Evolutionary conservation across 1,140 invertebrate species (phyloP).

Genomic region (Nephila pilipes): DNA sequence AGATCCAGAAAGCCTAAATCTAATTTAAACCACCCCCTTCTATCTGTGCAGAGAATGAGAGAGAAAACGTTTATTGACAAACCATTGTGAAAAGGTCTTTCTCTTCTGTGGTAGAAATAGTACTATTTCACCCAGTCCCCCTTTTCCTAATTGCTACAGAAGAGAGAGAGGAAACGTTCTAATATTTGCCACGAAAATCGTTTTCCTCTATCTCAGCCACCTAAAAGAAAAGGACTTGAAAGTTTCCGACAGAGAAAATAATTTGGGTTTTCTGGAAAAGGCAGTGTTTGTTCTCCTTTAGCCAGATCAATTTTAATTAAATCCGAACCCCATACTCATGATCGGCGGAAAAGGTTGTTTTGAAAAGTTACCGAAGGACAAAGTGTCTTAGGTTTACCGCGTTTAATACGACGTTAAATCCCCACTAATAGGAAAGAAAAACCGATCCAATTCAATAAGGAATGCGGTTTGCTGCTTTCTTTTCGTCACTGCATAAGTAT

Average conservation of each 20-base stretch:
- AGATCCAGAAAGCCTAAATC: not conserved
- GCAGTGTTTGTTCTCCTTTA: constrained; percentile 46
- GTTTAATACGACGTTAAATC: constrained; percentile 56
- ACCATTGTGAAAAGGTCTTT: constrained; percentile 51
- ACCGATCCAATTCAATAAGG: constrained; percentile 47
- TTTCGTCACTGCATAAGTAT: constrained; percentile 25
- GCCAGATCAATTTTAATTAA: constrained; percentile 58
- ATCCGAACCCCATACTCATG: constrained; percentile 29
- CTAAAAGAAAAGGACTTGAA: not conserved
- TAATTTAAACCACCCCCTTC: constrained; percentile 55
- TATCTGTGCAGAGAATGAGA: not conserved
- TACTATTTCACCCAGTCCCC: not conserved
- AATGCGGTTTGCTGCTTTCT: constrained; percentile 19
- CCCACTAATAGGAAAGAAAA: constrained; percentile 55
- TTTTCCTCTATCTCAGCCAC: constrained; percentile 3
- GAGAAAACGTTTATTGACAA: constrained; percentile 60
- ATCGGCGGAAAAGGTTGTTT: constrained; percentile 35
- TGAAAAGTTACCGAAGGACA: constrained; percentile 51
- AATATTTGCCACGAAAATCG: constrained; percentile 36
- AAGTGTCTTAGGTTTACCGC: constrained; percentile 52
- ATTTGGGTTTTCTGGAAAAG: not conserved
- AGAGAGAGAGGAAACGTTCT: constrained; percentile 17
- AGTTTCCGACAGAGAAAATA: constrained; percentile 45
- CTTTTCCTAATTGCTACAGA: constrained; percentile 29
- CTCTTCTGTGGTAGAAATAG: not conserved